Evolutionary conservation across 2,888 invertebrate species (phyloP), one percentile per base, ranked within the genome.

Genomic region (Meghimatium bilineatum): DNA sequence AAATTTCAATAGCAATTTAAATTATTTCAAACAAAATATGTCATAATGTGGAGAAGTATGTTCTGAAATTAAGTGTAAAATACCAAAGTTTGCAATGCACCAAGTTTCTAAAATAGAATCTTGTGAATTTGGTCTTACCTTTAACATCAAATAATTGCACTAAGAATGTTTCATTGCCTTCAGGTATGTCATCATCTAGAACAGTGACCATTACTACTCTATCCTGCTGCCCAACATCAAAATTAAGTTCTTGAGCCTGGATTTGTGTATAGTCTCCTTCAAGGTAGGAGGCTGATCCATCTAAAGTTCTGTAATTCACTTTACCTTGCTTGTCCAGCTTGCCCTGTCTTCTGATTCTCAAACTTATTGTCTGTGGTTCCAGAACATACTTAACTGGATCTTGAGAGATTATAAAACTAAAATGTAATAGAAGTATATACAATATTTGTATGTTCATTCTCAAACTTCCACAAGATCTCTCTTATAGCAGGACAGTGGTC

Each of bases 101-200:
- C 8, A 12, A 56, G 17, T 23, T 56, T 56, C 20, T 23, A 56
- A 56, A 44, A 44, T 44, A 56, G 17, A 56, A 56, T 23, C 8
- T 12, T 23, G 20, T 17, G 56, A 26, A n/a, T 44, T 72, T 23
- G 10, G 26, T 44, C 44, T 83, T 86, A 93, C 93, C 93, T 85
- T 89, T 86, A 38, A 91, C 87, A 82, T 93, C 91, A 87, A 89
- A 93, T 29, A 93, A 87, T 72, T 91, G 90, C 17, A 93, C 84
- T 84, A 84, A 89, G 84, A 93, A 93, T 0, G 87, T 88, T 86
- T 93, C 93, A 82, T 90, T 89, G 12, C 91, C 90, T 80, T 93
- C 93, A 8, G 93, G 90, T 0, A 86, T 32, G 38, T 81, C 80
- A 86, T 93, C 93, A 86, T 92, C 90, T 66, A 90, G 84, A 10